Conservation (phyloP, 1,140 invertebrate genomes). For the Drosophila varians region DNA sequence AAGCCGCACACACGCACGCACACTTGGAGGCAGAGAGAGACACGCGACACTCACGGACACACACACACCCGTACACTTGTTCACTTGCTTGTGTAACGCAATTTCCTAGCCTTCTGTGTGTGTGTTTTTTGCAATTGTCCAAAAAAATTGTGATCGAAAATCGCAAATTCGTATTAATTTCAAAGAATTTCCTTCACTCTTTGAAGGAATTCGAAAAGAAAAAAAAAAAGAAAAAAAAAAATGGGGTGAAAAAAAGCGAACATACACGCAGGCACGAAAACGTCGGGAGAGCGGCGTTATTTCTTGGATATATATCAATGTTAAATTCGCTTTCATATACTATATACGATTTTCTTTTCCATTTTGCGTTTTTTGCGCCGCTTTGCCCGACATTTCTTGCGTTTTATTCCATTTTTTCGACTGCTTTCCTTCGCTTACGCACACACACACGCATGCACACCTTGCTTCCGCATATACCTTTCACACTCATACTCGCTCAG, state of each 20-base stretch:
- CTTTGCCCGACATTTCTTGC: slow-evolving; percentile 37
- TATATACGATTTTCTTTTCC: slow-evolving; percentile 55
- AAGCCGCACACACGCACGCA: slow-evolving; percentile 38
- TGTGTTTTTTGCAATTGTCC: slow-evolving; percentile 8
- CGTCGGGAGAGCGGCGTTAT: slow-evolving; percentile 21
- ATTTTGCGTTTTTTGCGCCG: slow-evolving; percentile 47
- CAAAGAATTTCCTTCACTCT: slow-evolving; percentile 19
- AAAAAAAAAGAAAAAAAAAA: slow-evolving; percentile 14
- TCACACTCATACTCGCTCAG: slow-evolving; percentile 31
- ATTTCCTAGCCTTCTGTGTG: slow-evolving; percentile 47
- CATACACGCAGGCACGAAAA: slow-evolving; percentile 5
- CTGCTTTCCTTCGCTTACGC: slow-evolving; percentile 73
- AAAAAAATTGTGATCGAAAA: slow-evolving; percentile 8
- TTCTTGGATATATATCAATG: slow-evolving; percentile 32
- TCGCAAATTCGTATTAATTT: slow-evolving; percentile 24
- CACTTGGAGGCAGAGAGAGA: slow-evolving; percentile 21
- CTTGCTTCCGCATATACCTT: slow-evolving; percentile 78
- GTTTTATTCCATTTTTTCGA: slow-evolving; percentile 67
- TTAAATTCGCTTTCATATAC: slow-evolving; percentile 23
- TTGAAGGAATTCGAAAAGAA: slow-evolving; percentile 10
- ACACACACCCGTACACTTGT: slow-evolving; percentile 38
- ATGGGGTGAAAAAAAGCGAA: slow-evolving; percentile 43
- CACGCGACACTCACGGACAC: slow-evolving; percentile 52
- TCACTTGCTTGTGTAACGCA: slow-evolving; percentile 75
- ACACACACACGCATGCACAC: slow-evolving; percentile 57